A percentile compares a stretch with the other conserved stretches of the same genome.
Evolutionary conservation across 2,797 vertebrate genomes (phyloP).

Genomic region (Muscicapa striata): DNA sequence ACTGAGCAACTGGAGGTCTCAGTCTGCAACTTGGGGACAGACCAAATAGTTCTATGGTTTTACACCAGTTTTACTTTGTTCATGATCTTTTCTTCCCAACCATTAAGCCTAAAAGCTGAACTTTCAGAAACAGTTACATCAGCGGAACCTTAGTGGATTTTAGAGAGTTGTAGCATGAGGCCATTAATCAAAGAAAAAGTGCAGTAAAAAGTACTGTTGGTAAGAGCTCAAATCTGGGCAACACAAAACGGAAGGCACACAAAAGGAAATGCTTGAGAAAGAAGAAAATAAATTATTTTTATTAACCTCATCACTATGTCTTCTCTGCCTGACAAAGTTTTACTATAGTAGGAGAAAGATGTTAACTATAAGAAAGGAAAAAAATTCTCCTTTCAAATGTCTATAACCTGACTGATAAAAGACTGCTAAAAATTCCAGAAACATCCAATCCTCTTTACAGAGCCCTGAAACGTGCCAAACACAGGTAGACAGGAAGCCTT

Average conservation of each 20-base stretch:
- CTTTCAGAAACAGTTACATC: background rate
- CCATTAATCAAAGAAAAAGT: background rate
- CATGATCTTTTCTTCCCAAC: background rate
- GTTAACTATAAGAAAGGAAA: background rate
- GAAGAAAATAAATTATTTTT: background rate
- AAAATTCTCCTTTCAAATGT: background rate
- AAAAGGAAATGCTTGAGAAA: background rate
- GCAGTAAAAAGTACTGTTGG: background rate
- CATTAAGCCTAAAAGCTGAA: background rate
- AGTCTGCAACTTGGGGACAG: background rate
- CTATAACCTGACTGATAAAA: background rate
- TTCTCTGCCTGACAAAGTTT: background rate
- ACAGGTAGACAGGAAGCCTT: background rate
- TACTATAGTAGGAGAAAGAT: background rate
- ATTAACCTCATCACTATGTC: background rate
- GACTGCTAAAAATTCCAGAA: background rate
- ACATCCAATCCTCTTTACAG: background rate
- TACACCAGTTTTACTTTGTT: background rate
- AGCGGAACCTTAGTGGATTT: background rate
- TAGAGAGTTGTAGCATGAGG: background rate
- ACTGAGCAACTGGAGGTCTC: background rate
- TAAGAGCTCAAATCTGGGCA: background rate
- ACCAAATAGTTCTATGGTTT: background rate
- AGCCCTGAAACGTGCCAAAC: background rate
- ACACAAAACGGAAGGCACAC: background rate